These are phyloP conservation scores for Pararge aegeria DNA, from an alignment of 1,140 invertebrate genomes.

Conservation along the genomic window DNA sequence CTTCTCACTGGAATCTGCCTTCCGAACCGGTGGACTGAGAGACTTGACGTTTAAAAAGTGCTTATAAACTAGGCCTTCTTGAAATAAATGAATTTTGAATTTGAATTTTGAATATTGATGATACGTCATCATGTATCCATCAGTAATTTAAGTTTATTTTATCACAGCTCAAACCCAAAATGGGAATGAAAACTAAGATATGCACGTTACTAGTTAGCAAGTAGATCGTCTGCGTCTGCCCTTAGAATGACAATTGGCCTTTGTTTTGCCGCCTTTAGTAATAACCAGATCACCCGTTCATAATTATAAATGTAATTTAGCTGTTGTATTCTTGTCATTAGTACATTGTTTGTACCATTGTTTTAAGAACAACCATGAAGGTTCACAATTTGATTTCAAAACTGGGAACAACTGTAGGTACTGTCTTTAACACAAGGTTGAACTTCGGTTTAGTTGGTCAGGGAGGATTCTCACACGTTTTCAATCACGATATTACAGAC, in stretches of 20 bases:
- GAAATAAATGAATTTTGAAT: too few species aligned
- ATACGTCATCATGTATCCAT: too few species aligned
- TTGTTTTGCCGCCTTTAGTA: slow-evolving; percentile 18
- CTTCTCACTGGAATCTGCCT: too few species aligned
- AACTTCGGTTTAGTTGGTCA: neutral
- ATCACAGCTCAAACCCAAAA: too few species aligned
- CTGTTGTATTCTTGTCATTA: slow-evolving; percentile 10
- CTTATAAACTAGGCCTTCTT: too few species aligned
- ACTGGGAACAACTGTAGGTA: slow-evolving; percentile 3
- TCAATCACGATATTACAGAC: neutral
- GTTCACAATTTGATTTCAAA: slow-evolving; percentile 16
- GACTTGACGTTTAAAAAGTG: too few species aligned
- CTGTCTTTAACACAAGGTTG: too few species aligned
- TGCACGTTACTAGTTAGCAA: too few species aligned
- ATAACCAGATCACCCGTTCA: slow-evolving; percentile 23
- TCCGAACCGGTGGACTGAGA: too few species aligned
- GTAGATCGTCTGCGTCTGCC: neutral
- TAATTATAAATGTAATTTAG: slow-evolving; percentile 23
- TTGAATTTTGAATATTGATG: too few species aligned
- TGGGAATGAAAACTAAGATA: too few species aligned
- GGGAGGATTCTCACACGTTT: neutral
- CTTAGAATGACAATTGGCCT: slow-evolving; percentile 10
- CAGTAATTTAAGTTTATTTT: too few species aligned
- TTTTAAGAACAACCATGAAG: slow-evolving; percentile 16
- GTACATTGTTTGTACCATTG: slow-evolving; percentile 18